These are phyloP conservation scores for Acanthochromis polyacanthus DNA, from an alignment of 2,113 vertebrate species.

Conservation along the genomic window DNA sequence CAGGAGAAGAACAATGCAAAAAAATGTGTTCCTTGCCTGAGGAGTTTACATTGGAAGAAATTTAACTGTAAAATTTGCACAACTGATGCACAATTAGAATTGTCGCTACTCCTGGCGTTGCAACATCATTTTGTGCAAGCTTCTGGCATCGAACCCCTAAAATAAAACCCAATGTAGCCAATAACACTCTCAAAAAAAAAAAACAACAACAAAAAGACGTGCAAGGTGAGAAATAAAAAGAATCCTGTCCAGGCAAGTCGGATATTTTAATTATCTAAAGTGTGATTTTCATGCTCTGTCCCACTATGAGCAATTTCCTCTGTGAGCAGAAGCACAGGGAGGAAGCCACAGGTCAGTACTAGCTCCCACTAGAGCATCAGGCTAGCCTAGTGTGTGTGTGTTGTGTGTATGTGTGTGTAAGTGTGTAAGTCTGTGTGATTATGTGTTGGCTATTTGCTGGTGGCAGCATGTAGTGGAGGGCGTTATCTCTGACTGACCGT, in stretches of 20 bases:
- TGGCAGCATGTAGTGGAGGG: slow-evolving; percentile 46
- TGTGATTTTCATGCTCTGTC: slow-evolving; percentile 49
- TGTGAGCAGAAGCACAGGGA: slow-evolving; percentile 49
- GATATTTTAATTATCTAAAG: slow-evolving; percentile 52
- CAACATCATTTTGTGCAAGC: not conserved
- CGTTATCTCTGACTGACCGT: slow-evolving; percentile 84
- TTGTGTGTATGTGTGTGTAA: slow-evolving; percentile 19
- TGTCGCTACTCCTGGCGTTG: not conserved
- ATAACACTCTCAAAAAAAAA: slow-evolving; percentile 4
- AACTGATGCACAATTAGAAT: not conserved
- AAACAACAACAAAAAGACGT: not conserved
- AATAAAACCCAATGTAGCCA: not conserved
- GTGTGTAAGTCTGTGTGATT: slow-evolving; percentile 31
- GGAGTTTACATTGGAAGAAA: not conserved
- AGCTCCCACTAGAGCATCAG: slow-evolving; percentile 63
- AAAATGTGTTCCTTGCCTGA: not conserved
- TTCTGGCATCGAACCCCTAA: not conserved
- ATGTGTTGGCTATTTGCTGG: slow-evolving; percentile 35
- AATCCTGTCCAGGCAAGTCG: slow-evolving; percentile 30
- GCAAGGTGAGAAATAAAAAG: slow-evolving; percentile 15
- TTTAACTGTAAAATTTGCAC: no score
- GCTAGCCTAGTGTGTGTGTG: slow-evolving; percentile 42
- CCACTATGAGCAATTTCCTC: slow-evolving; percentile 61
- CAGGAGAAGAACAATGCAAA: not conserved
- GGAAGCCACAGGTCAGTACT: slow-evolving; percentile 72